phyloP scores from a whole-genome alignment of 2,888 invertebrate genomes.

The Lithodes maja region DNA sequence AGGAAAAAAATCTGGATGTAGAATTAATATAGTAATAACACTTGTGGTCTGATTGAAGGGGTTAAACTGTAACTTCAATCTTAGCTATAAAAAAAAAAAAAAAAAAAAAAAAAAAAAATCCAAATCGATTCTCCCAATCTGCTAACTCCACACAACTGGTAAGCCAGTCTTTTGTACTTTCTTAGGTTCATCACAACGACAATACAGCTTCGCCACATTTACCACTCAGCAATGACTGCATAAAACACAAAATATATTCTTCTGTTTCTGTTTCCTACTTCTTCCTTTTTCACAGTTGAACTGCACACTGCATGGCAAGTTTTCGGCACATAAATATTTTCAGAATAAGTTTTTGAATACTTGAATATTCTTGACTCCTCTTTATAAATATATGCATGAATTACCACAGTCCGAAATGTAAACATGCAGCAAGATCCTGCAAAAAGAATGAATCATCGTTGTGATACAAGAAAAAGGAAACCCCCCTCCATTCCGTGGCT shows the following conservation, averaged over 20 bases:
- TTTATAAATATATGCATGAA: neutral
- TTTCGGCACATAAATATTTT: neutral
- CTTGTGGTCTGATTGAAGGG: neutral
- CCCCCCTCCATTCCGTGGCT: conserved; percentile 12
- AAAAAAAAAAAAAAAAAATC: neutral
- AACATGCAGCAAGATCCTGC: neutral
- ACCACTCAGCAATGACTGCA: neutral
- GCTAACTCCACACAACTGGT: conserved; percentile 39
- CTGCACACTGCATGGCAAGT: conserved; percentile 1
- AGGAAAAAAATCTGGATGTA: neutral
- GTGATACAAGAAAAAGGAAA: conserved; percentile 5
- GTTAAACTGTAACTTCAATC: neutral
- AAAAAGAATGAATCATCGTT: conserved; percentile 4
- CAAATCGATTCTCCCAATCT: neutral
- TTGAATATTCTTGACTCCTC: neutral
- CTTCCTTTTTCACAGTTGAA: neutral
- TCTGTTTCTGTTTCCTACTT: too few relatives aligned
- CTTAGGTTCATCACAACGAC: conserved; percentile 57
- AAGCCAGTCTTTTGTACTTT: conserved; percentile 65
- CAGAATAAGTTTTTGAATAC: neutral
- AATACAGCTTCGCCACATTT: neutral
- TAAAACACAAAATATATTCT: neutral
- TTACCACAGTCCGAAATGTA: neutral
- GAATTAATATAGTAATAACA: neutral
- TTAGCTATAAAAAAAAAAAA: neutral